phyloP scores from a whole-genome alignment of 2,888 invertebrate species.

The Oxycera nigricornis region DNA sequence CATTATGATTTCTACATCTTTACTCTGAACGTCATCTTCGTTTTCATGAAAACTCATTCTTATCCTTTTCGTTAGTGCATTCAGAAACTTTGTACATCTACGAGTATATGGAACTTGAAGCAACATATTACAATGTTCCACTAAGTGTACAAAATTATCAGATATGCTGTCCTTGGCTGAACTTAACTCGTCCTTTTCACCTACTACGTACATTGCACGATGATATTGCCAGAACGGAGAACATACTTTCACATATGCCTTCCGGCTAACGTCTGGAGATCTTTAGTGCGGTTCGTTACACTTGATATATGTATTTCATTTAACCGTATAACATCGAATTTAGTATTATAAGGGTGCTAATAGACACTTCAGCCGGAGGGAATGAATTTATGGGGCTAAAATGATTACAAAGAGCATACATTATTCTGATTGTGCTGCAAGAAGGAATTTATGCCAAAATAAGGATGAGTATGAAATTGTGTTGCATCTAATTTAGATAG shows the following conservation, averaged over 20 bases:
- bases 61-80: not conserved
- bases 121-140: not conserved
- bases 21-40: not conserved
- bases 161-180: slow-evolving; percentile 3
- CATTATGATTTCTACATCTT: not conserved
- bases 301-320: slow-evolving; percentile 52
- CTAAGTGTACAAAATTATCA: slow-evolving; percentile 1
- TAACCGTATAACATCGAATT: slow-evolving; percentile 50
- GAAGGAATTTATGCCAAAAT: not conserved
- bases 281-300: slow-evolving; percentile 52
- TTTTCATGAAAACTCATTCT: not conserved
- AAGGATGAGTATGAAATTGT: not conserved
- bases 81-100: too few relatives aligned
- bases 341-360: slow-evolving; percentile 59
- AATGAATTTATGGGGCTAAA: slow-evolving; percentile 55
- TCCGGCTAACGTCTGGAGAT: slow-evolving; percentile 47
- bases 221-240: not conserved
- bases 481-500: too few relatives aligned
- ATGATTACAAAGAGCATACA: slow-evolving; percentile 30
- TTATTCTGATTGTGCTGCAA: slow-evolving; percentile 26
- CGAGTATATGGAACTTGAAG: slow-evolving; percentile 8
- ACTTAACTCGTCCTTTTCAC: slow-evolving; percentile 10
- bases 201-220: not conserved
- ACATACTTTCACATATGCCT: slow-evolving; percentile 18
- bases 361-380: slow-evolving; percentile 54